A percentile compares a stretch with the other conserved stretches of the same genome.
Conservation (phyloP, 2,888 invertebrate species). For the Patella pellucida region DNA sequence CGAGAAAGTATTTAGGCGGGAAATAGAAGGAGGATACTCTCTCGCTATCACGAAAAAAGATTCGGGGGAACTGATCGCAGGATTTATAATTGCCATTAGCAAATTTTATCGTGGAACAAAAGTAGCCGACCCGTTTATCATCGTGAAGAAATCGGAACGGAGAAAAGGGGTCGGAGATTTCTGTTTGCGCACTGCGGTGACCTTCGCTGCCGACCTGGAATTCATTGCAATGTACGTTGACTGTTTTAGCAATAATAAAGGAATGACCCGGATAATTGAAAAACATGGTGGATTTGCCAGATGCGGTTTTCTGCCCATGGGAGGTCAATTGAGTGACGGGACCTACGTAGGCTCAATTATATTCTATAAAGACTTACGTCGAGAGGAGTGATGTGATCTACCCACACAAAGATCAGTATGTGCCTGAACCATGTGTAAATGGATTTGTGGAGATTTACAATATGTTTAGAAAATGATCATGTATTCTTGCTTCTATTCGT, state of each 20-base stretch:
- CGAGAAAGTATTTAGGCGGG: slow-evolving; percentile 42
- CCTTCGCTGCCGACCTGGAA: slow-evolving; percentile 42
- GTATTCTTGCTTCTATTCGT: too few relatives aligned
- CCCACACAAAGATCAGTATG: too few relatives aligned
- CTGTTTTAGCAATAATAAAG: slow-evolving; percentile 47
- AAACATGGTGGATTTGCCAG: slow-evolving; percentile 42
- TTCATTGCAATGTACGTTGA: slow-evolving; percentile 51
- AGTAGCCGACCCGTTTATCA: slow-evolving; percentile 37
- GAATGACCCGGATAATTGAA: slow-evolving; percentile 44
- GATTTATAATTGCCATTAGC: slow-evolving; percentile 40
- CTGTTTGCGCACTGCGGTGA: slow-evolving; percentile 39
- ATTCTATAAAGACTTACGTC: slow-evolving; percentile 39
- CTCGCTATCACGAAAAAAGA: slow-evolving; percentile 35
- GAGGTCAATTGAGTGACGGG: slow-evolving; percentile 44
- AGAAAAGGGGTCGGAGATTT: slow-evolving; percentile 42
- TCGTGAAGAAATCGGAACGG: slow-evolving; percentile 35
- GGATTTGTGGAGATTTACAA: too few relatives aligned
- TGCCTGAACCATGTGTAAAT: too few relatives aligned
- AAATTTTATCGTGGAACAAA: slow-evolving; percentile 44
- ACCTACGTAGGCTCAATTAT: slow-evolving; percentile 39
- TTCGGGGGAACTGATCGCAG: slow-evolving; percentile 38
- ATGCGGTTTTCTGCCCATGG: slow-evolving; percentile 49
- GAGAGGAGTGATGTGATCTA: neutral
- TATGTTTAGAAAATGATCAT: too few relatives aligned
- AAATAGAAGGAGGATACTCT: slow-evolving; percentile 35